Evolutionary conservation across 2,113 vertebrate genomes (phyloP), one percentile per base, ranked within the genome.

Genomic region (Sander vitreus): DNA sequence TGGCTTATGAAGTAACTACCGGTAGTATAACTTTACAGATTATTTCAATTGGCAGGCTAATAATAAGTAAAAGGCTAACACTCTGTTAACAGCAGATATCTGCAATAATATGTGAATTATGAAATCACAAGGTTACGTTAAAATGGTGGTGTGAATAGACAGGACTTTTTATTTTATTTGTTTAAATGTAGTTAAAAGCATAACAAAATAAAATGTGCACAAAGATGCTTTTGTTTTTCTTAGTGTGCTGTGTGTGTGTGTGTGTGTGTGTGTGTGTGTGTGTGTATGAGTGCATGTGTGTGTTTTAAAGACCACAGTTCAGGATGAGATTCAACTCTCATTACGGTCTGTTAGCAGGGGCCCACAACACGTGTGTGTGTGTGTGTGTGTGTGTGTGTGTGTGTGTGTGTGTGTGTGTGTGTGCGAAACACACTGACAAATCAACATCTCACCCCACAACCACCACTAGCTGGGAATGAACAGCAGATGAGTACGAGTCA

Each of bases 401-500:
- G 15, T 18, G 53, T 45, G 36, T 54, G 25, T 53, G 6, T 23
- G 67, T 48, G 14, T 48, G 43, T 39, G 33, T 58, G 33, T 71
- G 53, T 55, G 51, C 39, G 50, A 27, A 0, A 27, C 27, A 27
- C 30, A 33, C 55, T 10, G 10, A 27, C 45, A 19, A 2, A 27
- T 39, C 14, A 43, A 9, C 16, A 10, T 48, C 51, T 21, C 63
- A 16, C 6, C 70, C 53, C 53, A 45, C 16, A 78, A 81, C 73
- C 66, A 68, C 19, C 70, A 48, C 53, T 66, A 66, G 64, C 64
- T 89, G 83, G 18, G 60, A 84, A 76, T 54, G 57, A 66, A 85
- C 87, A 77, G 76, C 89, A 84, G 66, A 79, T 76, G 81, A 92
- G 65, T 72, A 76, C 81, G 92, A 75, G 14, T 85, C 89, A 92